phyloP scores from a whole-genome alignment of 2,113 vertebrate species.

The Eretmochelys imbricata region DNA sequence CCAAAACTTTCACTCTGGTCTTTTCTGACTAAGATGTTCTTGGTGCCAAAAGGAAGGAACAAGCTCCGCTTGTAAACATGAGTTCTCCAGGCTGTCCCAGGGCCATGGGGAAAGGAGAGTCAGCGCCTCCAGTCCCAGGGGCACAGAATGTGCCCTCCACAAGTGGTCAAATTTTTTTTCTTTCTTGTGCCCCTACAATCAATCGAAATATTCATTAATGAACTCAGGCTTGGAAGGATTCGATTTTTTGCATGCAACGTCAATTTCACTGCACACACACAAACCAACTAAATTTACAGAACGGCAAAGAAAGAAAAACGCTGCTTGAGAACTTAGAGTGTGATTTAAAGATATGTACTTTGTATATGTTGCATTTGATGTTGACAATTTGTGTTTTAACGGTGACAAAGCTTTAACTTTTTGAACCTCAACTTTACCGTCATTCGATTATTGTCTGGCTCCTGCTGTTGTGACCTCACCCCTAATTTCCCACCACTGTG shows the following conservation, averaged over 20 bases:
- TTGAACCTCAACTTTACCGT: background rate
- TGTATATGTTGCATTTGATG: background rate
- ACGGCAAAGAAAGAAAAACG: background rate
- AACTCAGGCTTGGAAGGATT: background rate
- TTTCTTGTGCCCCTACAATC: background rate
- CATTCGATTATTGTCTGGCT: background rate
- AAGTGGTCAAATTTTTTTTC: too few species aligned
- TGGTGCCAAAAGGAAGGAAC: background rate
- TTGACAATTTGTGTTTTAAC: background rate
- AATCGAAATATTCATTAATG: background rate
- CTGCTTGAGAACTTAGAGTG: background rate
- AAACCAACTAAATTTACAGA: background rate
- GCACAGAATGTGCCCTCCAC: too few species aligned
- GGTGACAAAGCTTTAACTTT: background rate
- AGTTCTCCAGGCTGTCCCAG: background rate
- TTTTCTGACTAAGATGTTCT: background rate
- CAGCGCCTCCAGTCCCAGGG: too few species aligned
- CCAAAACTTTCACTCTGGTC: background rate
- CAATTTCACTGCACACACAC: background rate
- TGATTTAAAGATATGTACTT: background rate
- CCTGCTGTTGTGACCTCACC: background rate
- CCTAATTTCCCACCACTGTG: background rate
- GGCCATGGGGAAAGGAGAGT: too few species aligned
- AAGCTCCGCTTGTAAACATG: rapidly evolving
- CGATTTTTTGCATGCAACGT: background rate